These are phyloP conservation scores for Hirundichthys speculiger DNA, from an alignment of 2,113 vertebrate species.

Conservation along the genomic window DNA sequence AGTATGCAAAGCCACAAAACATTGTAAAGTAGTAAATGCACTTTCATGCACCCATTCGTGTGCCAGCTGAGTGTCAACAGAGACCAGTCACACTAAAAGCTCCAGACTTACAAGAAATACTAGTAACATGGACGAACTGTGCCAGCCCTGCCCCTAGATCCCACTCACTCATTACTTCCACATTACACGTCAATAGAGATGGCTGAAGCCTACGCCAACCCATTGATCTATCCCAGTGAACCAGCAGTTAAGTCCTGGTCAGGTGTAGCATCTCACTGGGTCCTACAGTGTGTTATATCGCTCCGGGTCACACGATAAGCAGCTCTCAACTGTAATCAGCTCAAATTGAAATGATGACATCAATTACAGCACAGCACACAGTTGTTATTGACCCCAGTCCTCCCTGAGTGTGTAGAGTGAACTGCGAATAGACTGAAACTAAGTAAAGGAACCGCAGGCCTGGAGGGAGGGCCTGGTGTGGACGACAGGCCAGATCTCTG, in stretches of 20 bases:
- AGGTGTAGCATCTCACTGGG: slow-evolving; percentile 62
- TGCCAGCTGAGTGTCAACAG: slow-evolving; percentile 24
- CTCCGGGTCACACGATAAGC: slow-evolving; percentile 73
- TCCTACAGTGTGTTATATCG: slow-evolving; percentile 65
- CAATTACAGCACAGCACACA: slow-evolving; percentile 77
- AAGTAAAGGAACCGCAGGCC: slow-evolving; percentile 17
- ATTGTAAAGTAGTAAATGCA: background rate
- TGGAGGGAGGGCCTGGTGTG: slow-evolving; percentile 49
- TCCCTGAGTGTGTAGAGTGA: slow-evolving; percentile 51
- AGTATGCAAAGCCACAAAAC: too few species aligned
- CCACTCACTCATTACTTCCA: slow-evolving; percentile 65
- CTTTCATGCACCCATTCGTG: background rate
- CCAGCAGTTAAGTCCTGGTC: slow-evolving; percentile 60
- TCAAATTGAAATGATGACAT: slow-evolving; percentile 85
- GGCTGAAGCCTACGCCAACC: slow-evolving; percentile 49
- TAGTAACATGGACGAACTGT: slow-evolving; percentile 52
- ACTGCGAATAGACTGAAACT: slow-evolving; percentile 9
- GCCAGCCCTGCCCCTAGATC: slow-evolving; percentile 52
- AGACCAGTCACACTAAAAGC: slow-evolving; percentile 44
- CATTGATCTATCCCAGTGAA: slow-evolving; percentile 57
- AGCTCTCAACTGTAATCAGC: slow-evolving; percentile 81
- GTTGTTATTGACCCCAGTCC: slow-evolving; percentile 80
- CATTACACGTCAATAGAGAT: slow-evolving; percentile 67
- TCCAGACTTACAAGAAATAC: slow-evolving; percentile 46
- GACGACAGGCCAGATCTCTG: slow-evolving; percentile 57